Base-by-base conservation (phyloP, 2,113 vertebrate species). In the Xenopus borealis region DNA sequence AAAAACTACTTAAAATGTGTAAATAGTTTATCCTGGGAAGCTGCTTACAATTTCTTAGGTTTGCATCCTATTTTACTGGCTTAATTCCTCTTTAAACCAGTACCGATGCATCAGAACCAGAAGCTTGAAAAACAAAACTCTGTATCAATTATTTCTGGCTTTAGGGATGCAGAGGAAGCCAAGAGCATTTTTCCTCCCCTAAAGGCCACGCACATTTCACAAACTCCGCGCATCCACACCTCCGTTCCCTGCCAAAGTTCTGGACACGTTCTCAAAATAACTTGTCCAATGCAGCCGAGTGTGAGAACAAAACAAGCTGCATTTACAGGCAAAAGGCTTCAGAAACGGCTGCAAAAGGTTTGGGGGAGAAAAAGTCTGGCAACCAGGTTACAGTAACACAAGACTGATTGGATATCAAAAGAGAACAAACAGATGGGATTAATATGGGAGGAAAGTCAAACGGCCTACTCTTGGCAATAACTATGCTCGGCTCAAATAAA, bases 371-470 rank as follows among this genome's bases (percentile, higher is more conserved):
- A 40, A 40, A 40, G 46, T 77, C 59, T 77, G 74, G 74, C 74
- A 77, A 75, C 20, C 73, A 75, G 73, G 73, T 69, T 75, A 12
- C 57, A 20, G 59, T 66, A 71, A 71, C 33, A 62, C 57, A 16
- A 55, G 73, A 75, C 62, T 69, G 73, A 69, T 63, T 69, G 66
- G 46, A 69, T 62, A 75, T 75, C 73, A 62, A 53, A 75, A 69
- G 62, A 75, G 73, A 69, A 75, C 68, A 75, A 75, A 75, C 73
- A 75, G 73, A 57, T 58, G 10, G 72, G 73, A 75, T 75, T 75
- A 75, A 63, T 69, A 67, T 66, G 62, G 66, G 33, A 40, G 6
- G 6, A 40, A 40, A 40, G 33, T 40, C 33, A 40, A 66, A 69
- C 66, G 52, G 45, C 58, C 45, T 63, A 58, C 66, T 75, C 58